Percentiles rank a stretch among this genome's conserved stretches.
These are phyloP conservation scores for Eremobia ochroleuca DNA, from an alignment of 2,888 invertebrate species.

Conservation along the genomic window DNA sequence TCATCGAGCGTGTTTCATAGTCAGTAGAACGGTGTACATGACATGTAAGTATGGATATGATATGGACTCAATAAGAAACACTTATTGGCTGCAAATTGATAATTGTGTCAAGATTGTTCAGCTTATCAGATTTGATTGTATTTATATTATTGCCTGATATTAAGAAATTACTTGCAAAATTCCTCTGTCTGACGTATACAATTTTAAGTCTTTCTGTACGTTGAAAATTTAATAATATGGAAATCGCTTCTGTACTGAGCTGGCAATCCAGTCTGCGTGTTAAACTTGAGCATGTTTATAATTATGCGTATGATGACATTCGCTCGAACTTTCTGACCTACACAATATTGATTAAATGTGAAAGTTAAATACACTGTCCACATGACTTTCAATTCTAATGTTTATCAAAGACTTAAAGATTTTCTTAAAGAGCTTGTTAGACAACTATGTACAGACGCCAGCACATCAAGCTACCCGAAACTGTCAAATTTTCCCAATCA, in stretches of 20 bases:
- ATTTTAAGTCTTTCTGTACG: not conserved
- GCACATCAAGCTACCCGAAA: no score
- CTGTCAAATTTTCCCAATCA: no score
- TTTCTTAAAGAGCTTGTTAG: no score
- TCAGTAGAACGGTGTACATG: constrained; percentile 87
- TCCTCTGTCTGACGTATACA: not conserved
- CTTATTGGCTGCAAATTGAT: constrained; percentile 34
- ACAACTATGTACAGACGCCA: not conserved
- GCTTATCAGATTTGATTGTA: constrained; percentile 42
- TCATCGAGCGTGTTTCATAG: constrained; percentile 84
- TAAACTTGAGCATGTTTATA: not conserved
- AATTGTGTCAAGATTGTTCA: constrained; percentile 45
- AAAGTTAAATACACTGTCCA: not conserved
- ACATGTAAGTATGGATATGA: constrained; percentile 84
- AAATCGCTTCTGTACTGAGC: constrained; percentile 1
- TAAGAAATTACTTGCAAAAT: constrained; percentile 13
- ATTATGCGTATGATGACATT: not conserved
- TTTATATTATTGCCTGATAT: constrained; percentile 7
- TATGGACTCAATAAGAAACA: constrained; percentile 35
- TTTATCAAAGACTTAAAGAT: not conserved
- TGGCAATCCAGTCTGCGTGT: constrained; percentile 2
- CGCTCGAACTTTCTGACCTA: not conserved
- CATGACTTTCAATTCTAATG: not conserved
- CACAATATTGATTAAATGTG: not conserved
- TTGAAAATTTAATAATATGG: constrained; percentile 1